A percentile compares a stretch with the other conserved stretches of the same genome.
Evolutionary conservation across 1,140 invertebrate species (phyloP).

Genomic region (Drosophila fuyamai): DNA sequence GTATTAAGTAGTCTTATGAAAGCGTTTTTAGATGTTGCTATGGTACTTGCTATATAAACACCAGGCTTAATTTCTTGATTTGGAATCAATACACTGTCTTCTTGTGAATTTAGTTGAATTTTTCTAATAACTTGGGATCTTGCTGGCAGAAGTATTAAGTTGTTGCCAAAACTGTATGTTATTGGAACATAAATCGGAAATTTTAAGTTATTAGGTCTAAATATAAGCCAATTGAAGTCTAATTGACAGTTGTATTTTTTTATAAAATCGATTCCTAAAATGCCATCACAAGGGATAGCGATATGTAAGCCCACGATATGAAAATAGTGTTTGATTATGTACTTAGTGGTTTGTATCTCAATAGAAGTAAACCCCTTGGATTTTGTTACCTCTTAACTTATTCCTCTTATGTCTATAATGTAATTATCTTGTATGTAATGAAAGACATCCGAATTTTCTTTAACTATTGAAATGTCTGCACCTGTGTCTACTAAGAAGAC

Average conservation of each 20-base stretch:
- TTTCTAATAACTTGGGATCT: constrained; percentile 11
- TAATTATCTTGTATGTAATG: constrained; percentile 11
- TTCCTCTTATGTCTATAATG: constrained; percentile 21
- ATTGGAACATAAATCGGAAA: too few relatives aligned
- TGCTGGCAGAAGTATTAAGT: constrained; percentile 3
- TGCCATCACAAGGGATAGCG: constrained; percentile 8
- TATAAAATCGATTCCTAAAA: constrained; percentile 22
- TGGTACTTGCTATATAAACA: too few relatives aligned
- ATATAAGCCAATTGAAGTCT: background rate
- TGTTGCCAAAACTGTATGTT: too few relatives aligned
- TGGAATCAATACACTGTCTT: constrained; percentile 8
- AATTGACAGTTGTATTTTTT: constrained; percentile 17
- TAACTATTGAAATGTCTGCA: constrained; percentile 20
- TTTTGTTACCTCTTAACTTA: constrained; percentile 11
- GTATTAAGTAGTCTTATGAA: too few relatives aligned
- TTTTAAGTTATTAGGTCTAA: too few relatives aligned
- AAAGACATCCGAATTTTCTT: background rate
- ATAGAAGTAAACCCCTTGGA: constrained; percentile 14
- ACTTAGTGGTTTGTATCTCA: constrained; percentile 18
- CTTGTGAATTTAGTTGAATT: constrained; percentile 2
- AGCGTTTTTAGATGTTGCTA: too few relatives aligned
- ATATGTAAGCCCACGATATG: background rate
- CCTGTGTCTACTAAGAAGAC: constrained; percentile 22
- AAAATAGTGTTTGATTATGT: constrained; percentile 2
- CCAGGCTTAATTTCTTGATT: background rate